These are phyloP conservation scores for Rousettus leschenaultii DNA, from an alignment of 2,113 vertebrate species.

Conservation along the genomic window DNA sequence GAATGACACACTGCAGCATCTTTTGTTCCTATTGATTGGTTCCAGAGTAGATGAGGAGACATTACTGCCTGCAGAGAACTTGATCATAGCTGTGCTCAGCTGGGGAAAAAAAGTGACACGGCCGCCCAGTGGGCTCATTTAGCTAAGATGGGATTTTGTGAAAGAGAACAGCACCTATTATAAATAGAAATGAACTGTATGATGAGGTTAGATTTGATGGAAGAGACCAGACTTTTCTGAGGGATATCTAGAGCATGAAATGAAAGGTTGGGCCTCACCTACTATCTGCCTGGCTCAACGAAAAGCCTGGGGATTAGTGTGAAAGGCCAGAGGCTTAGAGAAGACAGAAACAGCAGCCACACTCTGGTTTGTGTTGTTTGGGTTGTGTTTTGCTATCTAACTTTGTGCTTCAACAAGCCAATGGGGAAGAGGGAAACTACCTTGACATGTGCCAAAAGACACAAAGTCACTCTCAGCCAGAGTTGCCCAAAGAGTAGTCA, in stretches of 20 bases:
- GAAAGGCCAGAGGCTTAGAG: not conserved
- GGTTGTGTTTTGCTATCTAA: not conserved
- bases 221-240: not conserved
- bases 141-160: slow-evolving; percentile 36
- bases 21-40: not conserved
- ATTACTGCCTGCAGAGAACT: not conserved
- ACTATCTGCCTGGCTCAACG: not conserved
- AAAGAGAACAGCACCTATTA: not conserved
- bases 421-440: not conserved
- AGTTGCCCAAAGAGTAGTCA: not conserved
- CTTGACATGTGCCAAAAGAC: not conserved
- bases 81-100: slow-evolving; percentile 37
- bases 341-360: not conserved
- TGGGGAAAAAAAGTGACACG: slow-evolving; percentile 39
- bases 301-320: not conserved
- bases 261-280: not conserved
- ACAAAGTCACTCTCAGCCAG: not conserved
- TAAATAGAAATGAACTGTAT: slow-evolving; percentile 29
- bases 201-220: not conserved
- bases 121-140: slow-evolving; percentile 11
- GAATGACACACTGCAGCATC: not conserved
- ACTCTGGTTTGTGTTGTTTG: not conserved
- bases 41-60: not conserved
- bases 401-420: not conserved
- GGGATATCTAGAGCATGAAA: not conserved